phyloP scores from a whole-genome alignment of 2,113 vertebrate species.

The Erpornis zantholeuca region DNA sequence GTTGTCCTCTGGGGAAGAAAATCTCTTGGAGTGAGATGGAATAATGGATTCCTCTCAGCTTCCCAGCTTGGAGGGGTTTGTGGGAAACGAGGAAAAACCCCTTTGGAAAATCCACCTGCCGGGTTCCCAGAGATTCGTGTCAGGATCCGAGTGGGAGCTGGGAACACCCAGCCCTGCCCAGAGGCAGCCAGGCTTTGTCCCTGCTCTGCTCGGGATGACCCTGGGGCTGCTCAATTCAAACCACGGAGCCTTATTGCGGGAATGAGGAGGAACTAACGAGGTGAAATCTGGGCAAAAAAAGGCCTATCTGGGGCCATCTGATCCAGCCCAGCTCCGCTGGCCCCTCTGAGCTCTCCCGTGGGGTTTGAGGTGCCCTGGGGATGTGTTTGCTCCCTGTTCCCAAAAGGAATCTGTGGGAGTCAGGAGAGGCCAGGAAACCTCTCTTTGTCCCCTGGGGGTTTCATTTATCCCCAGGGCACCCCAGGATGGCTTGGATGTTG shows the following conservation, averaged over 20 bases:
- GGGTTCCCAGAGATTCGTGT: not conserved
- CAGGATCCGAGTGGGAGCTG: not conserved
- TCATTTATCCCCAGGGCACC: too few species aligned
- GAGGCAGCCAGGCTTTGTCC: not conserved
- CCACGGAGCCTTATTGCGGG: not conserved
- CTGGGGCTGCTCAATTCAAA: constrained; percentile 31
- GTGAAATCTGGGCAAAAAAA: constrained; percentile 9
- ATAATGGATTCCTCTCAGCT: not conserved
- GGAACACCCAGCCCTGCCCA: not conserved
- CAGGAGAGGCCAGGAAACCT: too few species aligned
- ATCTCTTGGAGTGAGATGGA: rapidly evolving
- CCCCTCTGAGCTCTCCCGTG: not conserved
- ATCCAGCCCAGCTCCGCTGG: too few species aligned
- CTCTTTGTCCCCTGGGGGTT: too few species aligned
- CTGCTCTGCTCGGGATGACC: not conserved
- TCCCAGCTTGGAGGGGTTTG: not conserved
- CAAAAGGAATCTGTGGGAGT: too few species aligned
- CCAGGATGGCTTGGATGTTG: too few species aligned
- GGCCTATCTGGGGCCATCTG: not conserved
- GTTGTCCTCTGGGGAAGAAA: too few species aligned
- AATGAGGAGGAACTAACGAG: not conserved
- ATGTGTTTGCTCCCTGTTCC: too few species aligned
- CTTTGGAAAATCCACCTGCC: not conserved
- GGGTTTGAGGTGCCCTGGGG: not conserved
- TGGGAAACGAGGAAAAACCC: not conserved